Base-by-base conservation (phyloP, 1,140 invertebrate genomes). In the Camponotus floridanus region DNA sequence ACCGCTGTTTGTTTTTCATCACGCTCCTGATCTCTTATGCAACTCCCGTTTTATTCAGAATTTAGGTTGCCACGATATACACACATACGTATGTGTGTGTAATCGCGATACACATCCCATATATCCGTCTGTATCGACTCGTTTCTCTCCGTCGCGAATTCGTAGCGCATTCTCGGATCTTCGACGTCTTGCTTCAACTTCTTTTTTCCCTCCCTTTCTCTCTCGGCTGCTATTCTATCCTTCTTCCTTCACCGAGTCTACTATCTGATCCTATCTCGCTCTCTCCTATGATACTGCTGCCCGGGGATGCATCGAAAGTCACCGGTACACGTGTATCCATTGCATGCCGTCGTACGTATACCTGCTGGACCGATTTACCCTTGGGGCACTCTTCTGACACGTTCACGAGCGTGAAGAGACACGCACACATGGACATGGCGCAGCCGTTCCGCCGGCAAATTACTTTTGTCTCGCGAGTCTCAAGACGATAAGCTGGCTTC, bases 1-100 rank as follows among this genome's bases (percentile, higher is more conserved):
- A 94, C 94, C 92, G 92, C 91, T 95, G 94, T 95, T 95, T 95
- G 94, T 95, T 95, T 95, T 95, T 95, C 94, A 95, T 95, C 94
- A 95, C 94, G 92, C 90, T 91, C 92, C 93, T 94, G 93, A 95
- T 95, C 93, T 94, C 92, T 93, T 95, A 95, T 95, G 94, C 94
- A 95, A 92, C 65, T 92, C 90, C 90, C 91, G 91, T 95, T 95
- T 95, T 94, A 94, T 95, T 94, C 93, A 94, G 92, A 94, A 95
- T 95, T 94, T 94, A 93, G 93, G 88, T 91, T 90, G 90, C 88
- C 83, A 91, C 91, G 91, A 93, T 93, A 87, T 89, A 70, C 80
- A 51, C 48, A 31, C 4, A 21, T 64, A 55, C 74, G 45, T 55
- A 51, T 48, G 42, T 31, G 51, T 57, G 51, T 36, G 48, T 67